A percentile compares a stretch with the other conserved stretches of the same genome.
Conservation (phyloP, 2,797 vertebrate genomes). For the Sebastes hubbsi region DNA sequence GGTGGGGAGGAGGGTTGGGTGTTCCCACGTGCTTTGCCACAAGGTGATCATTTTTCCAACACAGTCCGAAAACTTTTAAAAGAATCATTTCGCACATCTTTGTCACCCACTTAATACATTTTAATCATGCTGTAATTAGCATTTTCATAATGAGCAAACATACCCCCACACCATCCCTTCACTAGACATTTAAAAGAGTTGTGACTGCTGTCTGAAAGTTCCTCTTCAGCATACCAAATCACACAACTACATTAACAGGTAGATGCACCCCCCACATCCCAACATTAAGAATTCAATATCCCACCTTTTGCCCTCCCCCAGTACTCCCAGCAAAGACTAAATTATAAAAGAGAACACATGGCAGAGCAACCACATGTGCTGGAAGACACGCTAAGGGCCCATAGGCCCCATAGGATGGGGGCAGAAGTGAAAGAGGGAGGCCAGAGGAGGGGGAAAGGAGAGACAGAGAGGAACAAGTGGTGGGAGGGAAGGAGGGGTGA, state of each 20-base stretch:
- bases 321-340: neutral
- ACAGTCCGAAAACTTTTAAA: neutral
- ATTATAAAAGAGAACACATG: neutral
- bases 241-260: neutral
- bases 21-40: neutral
- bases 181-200: constrained; percentile 9
- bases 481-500: constrained; percentile 21
- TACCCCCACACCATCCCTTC: neutral
- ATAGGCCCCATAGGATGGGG: neutral
- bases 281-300: neutral
- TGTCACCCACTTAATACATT: neutral
- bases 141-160: neutral
- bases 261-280: neutral
- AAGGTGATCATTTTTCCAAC: neutral
- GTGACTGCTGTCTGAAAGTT: constrained; percentile 33
- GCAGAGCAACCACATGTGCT: neutral
- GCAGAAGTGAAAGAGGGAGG: neutral
- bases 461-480: constrained; percentile 61
- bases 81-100: neutral
- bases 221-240: neutral
- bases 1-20: neutral
- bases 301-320: neutral
- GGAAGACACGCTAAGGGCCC: neutral
- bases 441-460: neutral
- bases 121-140: neutral